Conservation (phyloP, 2,797 vertebrate genomes). For the Falco naumanni region DNA sequence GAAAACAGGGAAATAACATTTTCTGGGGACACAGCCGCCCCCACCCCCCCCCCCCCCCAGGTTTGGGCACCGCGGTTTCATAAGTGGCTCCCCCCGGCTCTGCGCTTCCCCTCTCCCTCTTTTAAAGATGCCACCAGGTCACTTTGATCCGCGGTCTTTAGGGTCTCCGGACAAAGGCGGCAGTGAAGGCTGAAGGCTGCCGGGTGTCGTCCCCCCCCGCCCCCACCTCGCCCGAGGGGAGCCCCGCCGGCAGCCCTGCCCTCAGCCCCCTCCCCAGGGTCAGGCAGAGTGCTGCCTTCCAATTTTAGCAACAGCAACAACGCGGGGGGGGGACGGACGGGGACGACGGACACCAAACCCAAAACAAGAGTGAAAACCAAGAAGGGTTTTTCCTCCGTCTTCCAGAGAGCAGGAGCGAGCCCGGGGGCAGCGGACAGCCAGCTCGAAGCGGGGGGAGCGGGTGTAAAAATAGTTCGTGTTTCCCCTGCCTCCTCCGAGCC, state of each 20-base stretch:
- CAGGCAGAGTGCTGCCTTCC: conserved; percentile 56
- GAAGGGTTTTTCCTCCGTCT: background rate
- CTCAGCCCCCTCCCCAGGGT: conserved; percentile 4
- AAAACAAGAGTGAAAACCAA: background rate
- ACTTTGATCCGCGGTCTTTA: conserved; percentile 72
- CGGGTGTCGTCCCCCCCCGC: background rate
- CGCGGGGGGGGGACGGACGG: too few species aligned
- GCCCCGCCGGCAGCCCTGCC: background rate
- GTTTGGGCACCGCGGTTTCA: background rate
- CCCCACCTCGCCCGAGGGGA: background rate
- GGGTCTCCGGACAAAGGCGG: conserved; percentile 62
- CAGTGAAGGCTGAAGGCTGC: conserved; percentile 16
- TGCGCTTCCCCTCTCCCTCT: background rate
- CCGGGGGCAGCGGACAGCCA: background rate
- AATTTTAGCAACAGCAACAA: conserved; percentile 14
- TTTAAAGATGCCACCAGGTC: background rate
- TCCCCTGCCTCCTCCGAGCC: background rate
- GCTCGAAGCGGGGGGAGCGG: background rate
- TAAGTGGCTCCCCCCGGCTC: background rate
- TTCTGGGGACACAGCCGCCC: too few species aligned
- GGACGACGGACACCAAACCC: too few species aligned
- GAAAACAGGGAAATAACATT: background rate
- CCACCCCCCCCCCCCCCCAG: too few species aligned
- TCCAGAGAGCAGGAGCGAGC: background rate
- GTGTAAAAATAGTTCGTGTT: background rate